Percentiles rank a stretch among this genome's conserved stretches.
Evolutionary conservation across 2,113 vertebrate species (phyloP).

Genomic region (Tupaia chinensis): DNA sequence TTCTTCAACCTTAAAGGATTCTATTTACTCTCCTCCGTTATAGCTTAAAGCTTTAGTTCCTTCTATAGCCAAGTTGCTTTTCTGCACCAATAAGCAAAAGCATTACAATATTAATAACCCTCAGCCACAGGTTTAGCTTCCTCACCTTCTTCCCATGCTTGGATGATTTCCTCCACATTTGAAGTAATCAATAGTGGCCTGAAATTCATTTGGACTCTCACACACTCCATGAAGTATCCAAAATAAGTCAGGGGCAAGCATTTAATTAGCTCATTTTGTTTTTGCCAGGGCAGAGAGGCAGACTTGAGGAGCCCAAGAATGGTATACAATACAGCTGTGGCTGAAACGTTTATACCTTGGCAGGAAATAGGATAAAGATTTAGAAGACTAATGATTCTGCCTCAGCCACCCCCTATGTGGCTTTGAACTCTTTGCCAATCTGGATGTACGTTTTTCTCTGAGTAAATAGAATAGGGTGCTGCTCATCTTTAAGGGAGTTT

Average conservation of each 20-base stretch:
- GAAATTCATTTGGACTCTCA: conserved; percentile 77
- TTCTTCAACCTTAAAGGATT: conserved; percentile 84
- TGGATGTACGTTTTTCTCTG: neutral
- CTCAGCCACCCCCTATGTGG: neutral
- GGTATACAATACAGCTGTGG: conserved; percentile 32
- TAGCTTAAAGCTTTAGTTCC: conserved; percentile 72
- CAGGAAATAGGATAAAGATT: conserved; percentile 4
- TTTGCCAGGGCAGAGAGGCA: conserved; percentile 64
- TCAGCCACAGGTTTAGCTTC: conserved; percentile 64
- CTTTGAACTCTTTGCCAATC: neutral
- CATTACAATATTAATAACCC: conserved; percentile 80
- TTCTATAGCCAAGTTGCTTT: conserved; percentile 78
- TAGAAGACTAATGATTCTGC: conserved; percentile 27
- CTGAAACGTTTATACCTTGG: conserved; percentile 37
- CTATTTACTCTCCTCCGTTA: conserved; percentile 79
- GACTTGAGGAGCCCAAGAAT: conserved; percentile 37
- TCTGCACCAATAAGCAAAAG: conserved; percentile 74
- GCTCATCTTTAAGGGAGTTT: neutral
- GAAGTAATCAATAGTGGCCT: conserved; percentile 72
- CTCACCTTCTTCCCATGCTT: conserved; percentile 71
- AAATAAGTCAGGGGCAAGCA: conserved; percentile 77
- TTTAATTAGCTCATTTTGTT: conserved; percentile 81
- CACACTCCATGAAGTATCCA: conserved; percentile 78
- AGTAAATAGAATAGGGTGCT: neutral
- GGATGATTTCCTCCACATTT: conserved; percentile 69